These are phyloP conservation scores for Drosophila santomea DNA, from an alignment of 1,140 invertebrate genomes.

Conservation along the genomic window DNA sequence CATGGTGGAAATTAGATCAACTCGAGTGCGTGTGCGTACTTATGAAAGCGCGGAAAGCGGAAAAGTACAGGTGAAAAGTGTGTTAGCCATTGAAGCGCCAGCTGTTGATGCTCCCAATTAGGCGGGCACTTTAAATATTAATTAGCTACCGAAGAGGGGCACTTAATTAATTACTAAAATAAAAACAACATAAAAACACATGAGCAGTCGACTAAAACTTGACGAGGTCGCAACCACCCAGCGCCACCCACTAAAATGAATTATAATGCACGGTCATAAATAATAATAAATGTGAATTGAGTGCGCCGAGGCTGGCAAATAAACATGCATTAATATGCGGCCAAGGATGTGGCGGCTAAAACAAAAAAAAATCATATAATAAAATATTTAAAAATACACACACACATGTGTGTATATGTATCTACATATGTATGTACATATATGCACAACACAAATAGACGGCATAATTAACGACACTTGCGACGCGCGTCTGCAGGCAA, in stretches of 20 bases:
- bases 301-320: slow-evolving; percentile 47
- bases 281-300: slow-evolving; percentile 76
- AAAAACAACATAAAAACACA: not conserved
- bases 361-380: slow-evolving; percentile 9
- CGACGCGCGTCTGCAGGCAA: slow-evolving; percentile 45
- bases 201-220: slow-evolving; percentile 26
- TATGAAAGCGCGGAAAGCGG: not conserved
- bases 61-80: not conserved
- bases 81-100: slow-evolving; percentile 18
- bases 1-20: slow-evolving; percentile 48
- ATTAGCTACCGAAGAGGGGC: slow-evolving; percentile 66
- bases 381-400: not conserved
- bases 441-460: not conserved
- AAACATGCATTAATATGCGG: slow-evolving; percentile 67
- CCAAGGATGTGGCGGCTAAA: slow-evolving; percentile 15
- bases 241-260: slow-evolving; percentile 51
- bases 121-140: slow-evolving; percentile 76
- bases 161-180: slow-evolving; percentile 74
- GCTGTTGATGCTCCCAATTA: slow-evolving; percentile 74
- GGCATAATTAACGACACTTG: slow-evolving; percentile 69
- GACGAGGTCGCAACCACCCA: slow-evolving; percentile 20
- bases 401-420: not conserved
- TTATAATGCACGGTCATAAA: slow-evolving; percentile 76
- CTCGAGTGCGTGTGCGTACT: not conserved
- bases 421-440: not conserved